Evolutionary conservation across 1,140 invertebrate species (phyloP), one percentile per base, ranked within the genome.

Genomic region (Zeugodacus cucurbitae): DNA sequence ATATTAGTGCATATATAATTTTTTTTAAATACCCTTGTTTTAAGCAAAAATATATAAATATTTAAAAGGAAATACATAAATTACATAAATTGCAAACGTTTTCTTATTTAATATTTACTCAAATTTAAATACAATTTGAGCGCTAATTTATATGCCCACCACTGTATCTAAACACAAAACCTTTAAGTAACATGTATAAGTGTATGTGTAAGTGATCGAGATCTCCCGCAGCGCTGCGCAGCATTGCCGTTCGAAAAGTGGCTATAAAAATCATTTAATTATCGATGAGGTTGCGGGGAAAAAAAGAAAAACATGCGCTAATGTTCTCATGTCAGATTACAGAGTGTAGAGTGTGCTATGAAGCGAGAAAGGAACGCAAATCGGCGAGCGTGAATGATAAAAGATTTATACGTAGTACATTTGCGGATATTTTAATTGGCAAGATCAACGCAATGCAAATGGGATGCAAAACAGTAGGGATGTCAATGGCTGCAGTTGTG

Each of bases 241-340:
- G 32, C 37, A 22, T 10, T 74, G 11, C 74, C 48, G 74, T 48
- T 82, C 74, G 41, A 26, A 82, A 48, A 48, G 41, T 82, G 74
- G 44, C 74, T 82, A 82, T 82, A 82, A 82, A 48, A 82, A 82
- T 82, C 74, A 48, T 82, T 82, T 82, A 82, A 37, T 82, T 82
- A 82, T 82, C 74, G 74, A 29, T n/a, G 37, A 82, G 7, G 4
- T 10, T 82, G 67, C 4, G 26, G 32, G 17, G 37, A 70, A 70
- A 70, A 44, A 48, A 48, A 26, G 22, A n/a, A 78, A 29, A 67
- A 48, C 44, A 54, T 4, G 48, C 17, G 20, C 22, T 70, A 70
- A 70, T 62, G 58, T 62, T 29, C 10, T 82, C 41, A 26, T 17
- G 74, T 82, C 74, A 14, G 41, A n/a, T 82, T 82, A 41, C 41